Evolutionary conservation across 2,113 vertebrate species (phyloP), one percentile per base, ranked within the genome.

Genomic region (Onychostoma macrolepis): DNA sequence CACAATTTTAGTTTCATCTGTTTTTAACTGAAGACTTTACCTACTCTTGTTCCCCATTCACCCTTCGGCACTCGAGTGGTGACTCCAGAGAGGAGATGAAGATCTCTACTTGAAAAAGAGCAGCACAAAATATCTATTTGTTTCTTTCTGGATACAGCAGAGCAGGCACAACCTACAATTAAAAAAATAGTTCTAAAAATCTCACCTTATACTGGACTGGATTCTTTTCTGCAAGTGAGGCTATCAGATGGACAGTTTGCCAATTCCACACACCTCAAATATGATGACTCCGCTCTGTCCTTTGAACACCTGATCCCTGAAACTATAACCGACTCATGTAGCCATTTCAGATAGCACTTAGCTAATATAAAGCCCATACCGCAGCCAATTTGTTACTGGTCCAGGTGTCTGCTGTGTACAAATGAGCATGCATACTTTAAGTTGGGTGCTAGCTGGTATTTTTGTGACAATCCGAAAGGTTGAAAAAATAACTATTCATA

Each of bases 71-170:
- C 79, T 79, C 10, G 17, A 50, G 26, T 13, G 2, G 79, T 79
- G 88, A 53, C 63, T 79, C 12, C 21, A 45, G 78, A 74, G 36
- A 58, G 56, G 36, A 74, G 63, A 63, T 45, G 38, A 83, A 53
- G 79, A 79, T 84, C 76, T 80, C 9, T 48, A 38, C 67, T 56
- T 81, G 58, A 88, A 85, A 61, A 56, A 48, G 76, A 79, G 36
- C 80, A 84, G 81, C 17, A 69, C 86, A 69, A 13, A 56, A 53
- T 86, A 86, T n/a, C 85, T 74, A 89, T 89, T 83, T 84, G 63
- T 84, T 84, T 89, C 65, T 61, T 43, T 84, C 56, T 85, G 48
- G 48, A 38, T 79, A 86, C 50, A 86, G 80, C 24, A 72, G 30
- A 74, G 75, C 13, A 30, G 41, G 50, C 48, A 19, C 75, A 74